Evolutionary conservation across 2,113 vertebrate genomes (phyloP).

Genomic region (Pampusana beccarii): DNA sequence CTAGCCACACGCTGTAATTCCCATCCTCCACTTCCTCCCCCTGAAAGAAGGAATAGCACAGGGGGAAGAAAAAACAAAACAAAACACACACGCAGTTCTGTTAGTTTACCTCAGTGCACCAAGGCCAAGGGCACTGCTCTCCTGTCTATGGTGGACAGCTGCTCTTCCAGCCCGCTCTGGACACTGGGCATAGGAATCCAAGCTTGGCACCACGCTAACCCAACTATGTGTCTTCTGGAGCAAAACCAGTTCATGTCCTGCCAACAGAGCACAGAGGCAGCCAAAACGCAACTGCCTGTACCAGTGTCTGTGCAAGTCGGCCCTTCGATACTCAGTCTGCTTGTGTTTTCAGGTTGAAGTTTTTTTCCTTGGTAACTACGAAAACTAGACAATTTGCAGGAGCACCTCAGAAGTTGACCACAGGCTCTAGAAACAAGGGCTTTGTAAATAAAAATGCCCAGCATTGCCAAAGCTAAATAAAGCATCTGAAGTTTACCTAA

Average conservation of each 20-base stretch:
- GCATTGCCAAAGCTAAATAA: not conserved
- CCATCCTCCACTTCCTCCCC: not conserved
- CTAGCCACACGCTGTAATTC: not conserved
- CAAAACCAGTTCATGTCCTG: not conserved
- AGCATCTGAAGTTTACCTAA: slow-evolving; percentile 2
- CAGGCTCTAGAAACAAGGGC: not conserved
- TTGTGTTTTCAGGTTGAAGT: not conserved
- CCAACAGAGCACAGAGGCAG: slow-evolving; percentile 8
- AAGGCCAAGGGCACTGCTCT: not conserved
- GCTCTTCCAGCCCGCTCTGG: not conserved
- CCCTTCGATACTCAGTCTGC: not conserved
- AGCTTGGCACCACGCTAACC: not conserved
- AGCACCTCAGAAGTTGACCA: not conserved
- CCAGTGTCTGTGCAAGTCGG: not conserved
- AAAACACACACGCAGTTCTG: not conserved
- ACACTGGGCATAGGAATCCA: not conserved
- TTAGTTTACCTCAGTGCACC: not conserved
- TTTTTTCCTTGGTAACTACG: not conserved
- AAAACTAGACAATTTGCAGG: not conserved
- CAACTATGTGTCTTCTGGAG: slow-evolving; percentile 43
- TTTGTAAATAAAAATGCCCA: not conserved
- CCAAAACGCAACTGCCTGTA: slow-evolving; percentile 37
- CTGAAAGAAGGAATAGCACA: not conserved
- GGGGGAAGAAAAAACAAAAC: not conserved
- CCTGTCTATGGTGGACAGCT: not conserved